phyloP scores from a whole-genome alignment of 2,113 vertebrate genomes.

The Tricholaema leucomelas region DNA sequence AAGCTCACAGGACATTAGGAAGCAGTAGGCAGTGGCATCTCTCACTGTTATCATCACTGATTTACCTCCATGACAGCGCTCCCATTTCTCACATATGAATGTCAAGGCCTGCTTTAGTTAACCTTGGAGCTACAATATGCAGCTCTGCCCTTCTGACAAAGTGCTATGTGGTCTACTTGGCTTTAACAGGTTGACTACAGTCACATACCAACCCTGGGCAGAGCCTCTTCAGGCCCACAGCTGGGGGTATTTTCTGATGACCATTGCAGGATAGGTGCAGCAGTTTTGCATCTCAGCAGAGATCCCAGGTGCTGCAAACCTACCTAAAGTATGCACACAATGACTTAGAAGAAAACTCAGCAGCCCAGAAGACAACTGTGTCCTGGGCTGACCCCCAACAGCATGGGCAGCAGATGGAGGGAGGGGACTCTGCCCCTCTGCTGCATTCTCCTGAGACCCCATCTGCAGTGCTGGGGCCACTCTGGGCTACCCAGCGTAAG shows the following conservation, averaged over 20 bases:
- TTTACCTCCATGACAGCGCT: neutral
- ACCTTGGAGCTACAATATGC: neutral
- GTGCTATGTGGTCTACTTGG: neutral
- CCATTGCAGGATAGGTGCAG: neutral
- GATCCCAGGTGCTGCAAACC: neutral
- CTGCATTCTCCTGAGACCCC: too few species aligned
- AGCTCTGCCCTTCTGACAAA: neutral
- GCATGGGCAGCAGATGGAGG: too few species aligned
- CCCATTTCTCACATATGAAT: neutral
- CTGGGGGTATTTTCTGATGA: neutral
- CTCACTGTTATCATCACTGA: neutral
- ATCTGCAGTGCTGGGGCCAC: too few species aligned
- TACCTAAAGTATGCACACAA: neutral
- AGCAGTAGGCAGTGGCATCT: neutral
- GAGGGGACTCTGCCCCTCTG: too few species aligned
- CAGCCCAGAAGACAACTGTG: neutral
- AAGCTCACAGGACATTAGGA: neutral
- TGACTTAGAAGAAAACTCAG: neutral
- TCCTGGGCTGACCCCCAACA: too few species aligned
- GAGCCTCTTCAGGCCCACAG: rapidly evolving
- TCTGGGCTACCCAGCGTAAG: too few species aligned
- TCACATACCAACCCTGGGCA: neutral
- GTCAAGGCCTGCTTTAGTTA: neutral
- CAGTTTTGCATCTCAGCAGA: neutral
- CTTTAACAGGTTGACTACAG: neutral